These are phyloP conservation scores for Albula glossodonta DNA, from an alignment of 2,113 vertebrate species.

Conservation along the genomic window DNA sequence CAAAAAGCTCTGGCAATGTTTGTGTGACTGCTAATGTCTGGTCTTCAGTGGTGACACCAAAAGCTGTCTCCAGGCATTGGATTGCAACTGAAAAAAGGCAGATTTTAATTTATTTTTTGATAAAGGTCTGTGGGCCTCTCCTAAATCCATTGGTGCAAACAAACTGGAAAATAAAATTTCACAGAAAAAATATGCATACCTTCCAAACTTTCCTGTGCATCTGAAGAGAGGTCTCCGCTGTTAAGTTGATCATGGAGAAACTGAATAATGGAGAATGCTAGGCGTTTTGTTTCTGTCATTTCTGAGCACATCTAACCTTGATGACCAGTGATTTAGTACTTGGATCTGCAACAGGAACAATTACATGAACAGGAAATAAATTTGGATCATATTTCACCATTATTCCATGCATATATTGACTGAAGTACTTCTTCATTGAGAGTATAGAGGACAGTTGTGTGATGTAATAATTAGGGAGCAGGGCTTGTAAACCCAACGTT, in stretches of 20 bases:
- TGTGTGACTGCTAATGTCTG: slow-evolving; percentile 75
- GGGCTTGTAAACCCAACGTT: no score
- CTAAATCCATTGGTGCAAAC: neutral
- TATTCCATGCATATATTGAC: no score
- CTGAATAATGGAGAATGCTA: slow-evolving; percentile 90
- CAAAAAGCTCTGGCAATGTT: slow-evolving; percentile 86
- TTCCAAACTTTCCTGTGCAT: slow-evolving; percentile 94
- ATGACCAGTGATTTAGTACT: slow-evolving; percentile 13
- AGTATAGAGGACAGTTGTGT: no score
- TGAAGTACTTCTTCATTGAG: no score
- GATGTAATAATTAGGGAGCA: no score
- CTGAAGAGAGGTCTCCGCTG: slow-evolving; percentile 76
- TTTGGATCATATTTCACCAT: neutral
- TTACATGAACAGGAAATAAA: no score
- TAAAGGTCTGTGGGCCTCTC: neutral
- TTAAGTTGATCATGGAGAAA: slow-evolving; percentile 88
- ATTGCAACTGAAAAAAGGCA: slow-evolving; percentile 78
- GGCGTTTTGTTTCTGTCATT: slow-evolving; percentile 90
- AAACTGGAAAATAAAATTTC: neutral
- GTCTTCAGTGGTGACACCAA: slow-evolving; percentile 85
- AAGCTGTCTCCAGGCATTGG: slow-evolving; percentile 95
- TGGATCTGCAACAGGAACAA: neutral
- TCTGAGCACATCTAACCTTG: slow-evolving; percentile 48
- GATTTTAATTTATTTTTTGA: neutral
- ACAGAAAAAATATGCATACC: slow-evolving; percentile 63